Percentiles rank a stretch among this genome's conserved stretches.
Conservation (phyloP, 2,113 vertebrate genomes). For the Ptilorrhoa leucosticta region DNA sequence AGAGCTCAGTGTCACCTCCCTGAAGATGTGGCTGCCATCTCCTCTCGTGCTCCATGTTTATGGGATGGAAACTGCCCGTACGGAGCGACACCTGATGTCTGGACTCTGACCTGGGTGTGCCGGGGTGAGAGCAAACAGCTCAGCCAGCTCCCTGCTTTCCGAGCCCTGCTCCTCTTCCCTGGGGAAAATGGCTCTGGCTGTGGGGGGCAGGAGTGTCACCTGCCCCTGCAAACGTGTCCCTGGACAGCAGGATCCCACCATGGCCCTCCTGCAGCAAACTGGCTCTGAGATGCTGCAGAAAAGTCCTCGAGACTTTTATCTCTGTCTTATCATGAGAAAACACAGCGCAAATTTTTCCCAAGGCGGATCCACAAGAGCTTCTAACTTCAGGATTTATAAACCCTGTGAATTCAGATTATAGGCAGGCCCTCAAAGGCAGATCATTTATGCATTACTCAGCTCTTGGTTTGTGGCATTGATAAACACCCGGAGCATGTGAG, state of each 20-base stretch:
- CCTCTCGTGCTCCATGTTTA: fast-evolving
- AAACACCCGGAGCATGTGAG: neutral
- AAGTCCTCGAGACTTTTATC: neutral
- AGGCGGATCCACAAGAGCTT: neutral
- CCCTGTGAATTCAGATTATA: neutral
- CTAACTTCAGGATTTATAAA: neutral
- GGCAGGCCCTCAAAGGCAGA: neutral
- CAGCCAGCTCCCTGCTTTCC: neutral
- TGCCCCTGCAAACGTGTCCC: neutral
- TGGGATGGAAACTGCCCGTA: neutral
- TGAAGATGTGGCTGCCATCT: neutral
- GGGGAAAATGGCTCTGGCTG: neutral
- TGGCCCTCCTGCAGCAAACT: neutral
- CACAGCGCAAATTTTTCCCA: neutral
- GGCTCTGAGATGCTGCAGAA: neutral
- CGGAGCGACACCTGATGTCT: fast-evolving
- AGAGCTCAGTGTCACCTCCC: neutral
- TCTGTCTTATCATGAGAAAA: neutral
- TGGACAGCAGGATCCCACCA: neutral
- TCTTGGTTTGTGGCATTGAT: neutral
- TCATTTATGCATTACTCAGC: neutral
- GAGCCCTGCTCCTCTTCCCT: neutral
- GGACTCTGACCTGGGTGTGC: slow-evolving; percentile 60
- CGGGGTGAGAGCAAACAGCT: neutral
- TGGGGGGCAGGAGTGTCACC: neutral